Conservation (phyloP, 2,888 invertebrate genomes). For the Philereme vetulata region DNA sequence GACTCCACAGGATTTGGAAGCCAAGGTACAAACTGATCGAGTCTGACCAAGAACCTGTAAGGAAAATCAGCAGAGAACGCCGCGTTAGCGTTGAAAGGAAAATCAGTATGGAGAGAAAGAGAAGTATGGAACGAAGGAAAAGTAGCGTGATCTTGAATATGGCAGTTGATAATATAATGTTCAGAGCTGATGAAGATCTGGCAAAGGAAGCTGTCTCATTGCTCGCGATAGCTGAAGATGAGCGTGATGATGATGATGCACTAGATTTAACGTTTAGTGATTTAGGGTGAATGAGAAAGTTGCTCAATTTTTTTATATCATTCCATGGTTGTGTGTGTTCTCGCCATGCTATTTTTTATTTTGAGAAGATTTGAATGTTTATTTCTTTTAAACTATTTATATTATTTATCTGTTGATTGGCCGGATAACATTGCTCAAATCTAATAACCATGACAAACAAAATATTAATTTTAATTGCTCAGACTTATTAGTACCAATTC, state of each 20-base stretch:
- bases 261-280: slow-evolving; percentile 54
- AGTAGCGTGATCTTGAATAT: slow-evolving; percentile 55
- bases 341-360: neutral
- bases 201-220: slow-evolving; percentile 68
- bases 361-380: too few relatives aligned
- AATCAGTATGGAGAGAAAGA: slow-evolving; percentile 38
- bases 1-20: slow-evolving; percentile 61
- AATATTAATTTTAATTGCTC: too few relatives aligned
- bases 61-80: slow-evolving; percentile 42
- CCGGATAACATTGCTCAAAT: too few relatives aligned
- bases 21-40: slow-evolving; percentile 60
- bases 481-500: too few relatives aligned
- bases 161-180: slow-evolving; percentile 56
- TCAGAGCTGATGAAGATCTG: slow-evolving; percentile 56
- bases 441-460: too few relatives aligned
- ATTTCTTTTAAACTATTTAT: too few relatives aligned
- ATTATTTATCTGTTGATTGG: too few relatives aligned
- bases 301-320: neutral
- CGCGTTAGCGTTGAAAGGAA: slow-evolving; percentile 40
- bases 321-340: neutral
- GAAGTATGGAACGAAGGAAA: slow-evolving; percentile 47
- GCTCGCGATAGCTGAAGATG: slow-evolving; percentile 63
- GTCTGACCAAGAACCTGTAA: slow-evolving; percentile 39
- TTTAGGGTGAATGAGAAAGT: slow-evolving; percentile 16
- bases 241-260: slow-evolving; percentile 45